Conservation (phyloP, 1,140 invertebrate genomes). For the Zaprionus tsacasi region DNA sequence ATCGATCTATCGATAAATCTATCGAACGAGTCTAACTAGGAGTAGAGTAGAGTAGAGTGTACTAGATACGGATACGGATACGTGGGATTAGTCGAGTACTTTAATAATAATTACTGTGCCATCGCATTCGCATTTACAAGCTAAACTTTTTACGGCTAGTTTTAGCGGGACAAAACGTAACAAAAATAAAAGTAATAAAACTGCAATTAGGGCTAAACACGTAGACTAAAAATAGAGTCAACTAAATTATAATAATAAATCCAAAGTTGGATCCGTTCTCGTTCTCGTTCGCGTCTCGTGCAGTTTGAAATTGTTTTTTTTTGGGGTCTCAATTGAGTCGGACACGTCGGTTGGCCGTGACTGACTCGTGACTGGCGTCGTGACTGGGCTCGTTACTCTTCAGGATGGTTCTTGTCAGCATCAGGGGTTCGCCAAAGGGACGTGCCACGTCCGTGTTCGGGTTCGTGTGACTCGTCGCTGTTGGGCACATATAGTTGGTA, state of each 20-base stretch:
- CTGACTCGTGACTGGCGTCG: slow-evolving; percentile 37
- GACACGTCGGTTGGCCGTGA: slow-evolving; percentile 52
- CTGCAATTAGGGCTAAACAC: slow-evolving; percentile 1
- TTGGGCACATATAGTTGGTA: slow-evolving; percentile 5
- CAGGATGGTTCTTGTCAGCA: slow-evolving; percentile 64
- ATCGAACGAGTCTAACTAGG: slow-evolving; percentile 9
- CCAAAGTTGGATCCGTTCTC: slow-evolving; percentile 9
- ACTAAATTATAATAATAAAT: slow-evolving; percentile 33
- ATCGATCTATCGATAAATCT: neutral
- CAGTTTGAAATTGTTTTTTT: neutral
- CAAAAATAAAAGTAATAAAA: slow-evolving; percentile 31
- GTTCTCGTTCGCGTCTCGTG: slow-evolving; percentile 3
- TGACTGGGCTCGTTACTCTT: slow-evolving; percentile 53
- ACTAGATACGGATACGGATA: neutral
- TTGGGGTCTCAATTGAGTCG: slow-evolving; percentile 49
- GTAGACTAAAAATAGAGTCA: slow-evolving; percentile 22
- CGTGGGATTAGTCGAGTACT: slow-evolving; percentile 59
- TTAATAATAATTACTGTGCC: slow-evolving; percentile 77
- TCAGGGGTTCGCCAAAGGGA: slow-evolving; percentile 75
- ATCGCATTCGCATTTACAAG: slow-evolving; percentile 32
- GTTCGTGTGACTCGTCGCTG: slow-evolving; percentile 52
- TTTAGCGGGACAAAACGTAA: slow-evolving; percentile 32
- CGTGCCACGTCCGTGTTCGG: slow-evolving; percentile 53
- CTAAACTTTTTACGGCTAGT: slow-evolving; percentile 38
- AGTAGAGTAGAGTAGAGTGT: slow-evolving; percentile 7